Percentiles rank a stretch among this genome's conserved stretches.
These are phyloP conservation scores for Danio kyathit DNA, from an alignment of 2,797 vertebrate genomes.

Conservation along the genomic window DNA sequence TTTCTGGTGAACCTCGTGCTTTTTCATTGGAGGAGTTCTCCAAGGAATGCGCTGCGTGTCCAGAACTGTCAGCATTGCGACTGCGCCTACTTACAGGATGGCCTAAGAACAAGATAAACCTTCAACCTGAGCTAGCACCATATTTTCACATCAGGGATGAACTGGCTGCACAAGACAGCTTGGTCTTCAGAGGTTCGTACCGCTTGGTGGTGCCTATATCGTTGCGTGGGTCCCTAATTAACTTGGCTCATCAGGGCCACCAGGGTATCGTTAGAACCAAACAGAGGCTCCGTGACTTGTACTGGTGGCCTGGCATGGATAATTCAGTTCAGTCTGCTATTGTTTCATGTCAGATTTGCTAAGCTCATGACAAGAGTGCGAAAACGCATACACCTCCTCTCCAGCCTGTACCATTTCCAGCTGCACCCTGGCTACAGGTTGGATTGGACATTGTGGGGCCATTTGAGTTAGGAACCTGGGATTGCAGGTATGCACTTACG, in stretches of 20 bases:
- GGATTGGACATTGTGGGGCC: neutral
- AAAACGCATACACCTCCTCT: too few species aligned
- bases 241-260: neutral
- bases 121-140: neutral
- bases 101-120: neutral
- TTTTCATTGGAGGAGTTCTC: neutral
- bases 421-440: too few species aligned
- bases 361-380: neutral
- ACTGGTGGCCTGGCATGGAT: constrained; percentile 18
- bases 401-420: neutral
- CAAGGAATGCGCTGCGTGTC: too few species aligned
- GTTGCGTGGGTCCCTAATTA: neutral
- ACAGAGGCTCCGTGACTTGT: neutral
- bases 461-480: neutral
- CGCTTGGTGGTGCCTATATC: neutral
- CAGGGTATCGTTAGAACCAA: neutral
- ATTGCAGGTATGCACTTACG: neutral
- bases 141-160: neutral
- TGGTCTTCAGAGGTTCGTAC: neutral
- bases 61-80: too few species aligned
- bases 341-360: neutral
- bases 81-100: neutral
- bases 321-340: neutral
- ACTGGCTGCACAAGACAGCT: neutral
- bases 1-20: neutral